A percentile compares a stretch with the other conserved stretches of the same genome.
Evolutionary conservation across 2,888 invertebrate species (phyloP).

Genomic region (Imbricaverruca yamaguchii): DNA sequence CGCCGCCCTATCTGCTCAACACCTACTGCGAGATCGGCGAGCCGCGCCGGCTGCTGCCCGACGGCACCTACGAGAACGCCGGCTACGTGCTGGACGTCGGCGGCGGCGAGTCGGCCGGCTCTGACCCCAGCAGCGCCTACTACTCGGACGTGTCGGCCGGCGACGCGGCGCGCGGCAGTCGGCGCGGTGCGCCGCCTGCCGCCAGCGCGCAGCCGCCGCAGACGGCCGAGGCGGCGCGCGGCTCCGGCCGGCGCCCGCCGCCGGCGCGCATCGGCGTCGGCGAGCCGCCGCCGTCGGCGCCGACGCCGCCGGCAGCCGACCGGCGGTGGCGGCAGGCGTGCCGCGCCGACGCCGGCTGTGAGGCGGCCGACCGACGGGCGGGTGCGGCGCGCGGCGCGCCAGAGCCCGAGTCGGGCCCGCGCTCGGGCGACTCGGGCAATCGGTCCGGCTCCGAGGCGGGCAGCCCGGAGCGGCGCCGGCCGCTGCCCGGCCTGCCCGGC

Average conservation of each 20-base stretch:
- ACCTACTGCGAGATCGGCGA: conserved; percentile 11
- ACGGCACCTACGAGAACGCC: conserved; percentile 18
- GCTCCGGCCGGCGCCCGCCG: background rate
- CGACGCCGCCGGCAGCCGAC: background rate
- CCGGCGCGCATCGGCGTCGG: background rate
- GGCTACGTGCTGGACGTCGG: conserved; percentile 4
- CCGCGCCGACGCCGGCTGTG: background rate
- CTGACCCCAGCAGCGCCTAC: conserved; percentile 18
- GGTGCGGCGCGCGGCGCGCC: background rate
- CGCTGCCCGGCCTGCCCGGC: background rate
- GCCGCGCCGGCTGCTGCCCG: conserved; percentile 7
- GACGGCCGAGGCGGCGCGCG: background rate
- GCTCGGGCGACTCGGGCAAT: conserved; percentile 6
- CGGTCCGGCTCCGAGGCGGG: background rate
- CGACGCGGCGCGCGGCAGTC: background rate
- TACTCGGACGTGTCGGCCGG: conserved; percentile 8
- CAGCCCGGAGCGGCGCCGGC: conserved; percentile 4
- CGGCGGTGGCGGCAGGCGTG: background rate
- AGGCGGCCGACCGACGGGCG: background rate
- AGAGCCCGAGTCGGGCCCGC: background rate
- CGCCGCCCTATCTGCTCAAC: conserved; percentile 10
- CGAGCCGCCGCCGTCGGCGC: background rate
- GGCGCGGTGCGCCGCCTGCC: background rate
- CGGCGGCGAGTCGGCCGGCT: conserved; percentile 16
- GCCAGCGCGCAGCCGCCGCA: background rate